Evolutionary conservation across 2,888 invertebrate species (phyloP).

Genomic region (Stenurella melanura): DNA sequence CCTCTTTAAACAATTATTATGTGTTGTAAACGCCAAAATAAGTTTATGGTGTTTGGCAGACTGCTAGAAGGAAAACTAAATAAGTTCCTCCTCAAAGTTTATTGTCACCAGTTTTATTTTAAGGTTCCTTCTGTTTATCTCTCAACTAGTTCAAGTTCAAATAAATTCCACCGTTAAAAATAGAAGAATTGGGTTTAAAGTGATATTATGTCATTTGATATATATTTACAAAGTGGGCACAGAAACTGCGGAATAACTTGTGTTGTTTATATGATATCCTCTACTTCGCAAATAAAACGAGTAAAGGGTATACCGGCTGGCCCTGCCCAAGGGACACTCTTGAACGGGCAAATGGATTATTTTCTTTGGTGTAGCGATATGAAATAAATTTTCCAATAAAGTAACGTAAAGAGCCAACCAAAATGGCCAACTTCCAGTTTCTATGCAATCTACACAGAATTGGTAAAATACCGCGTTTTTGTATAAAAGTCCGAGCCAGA

Average conservation of each 20-base stretch:
- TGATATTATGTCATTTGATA: not conserved
- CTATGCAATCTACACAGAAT: too few species aligned
- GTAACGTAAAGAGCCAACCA: too few species aligned
- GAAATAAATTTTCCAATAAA: too few species aligned
- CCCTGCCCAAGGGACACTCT: too few species aligned
- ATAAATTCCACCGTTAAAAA: slow-evolving; percentile 27
- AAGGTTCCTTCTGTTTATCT: slow-evolving; percentile 25
- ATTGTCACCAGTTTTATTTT: slow-evolving; percentile 32
- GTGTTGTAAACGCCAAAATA: slow-evolving; percentile 9
- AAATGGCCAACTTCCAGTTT: too few species aligned
- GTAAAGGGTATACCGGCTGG: too few species aligned
- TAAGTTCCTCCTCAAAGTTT: slow-evolving; percentile 19
- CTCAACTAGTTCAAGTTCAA: slow-evolving; percentile 35
- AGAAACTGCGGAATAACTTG: not conserved
- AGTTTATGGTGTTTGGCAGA: slow-evolving; percentile 29
- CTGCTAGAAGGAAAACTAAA: not conserved
- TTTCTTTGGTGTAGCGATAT: too few species aligned
- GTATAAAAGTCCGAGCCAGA: too few species aligned
- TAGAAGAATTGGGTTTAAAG: slow-evolving; percentile 6
- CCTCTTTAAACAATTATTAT: slow-evolving; percentile 33
- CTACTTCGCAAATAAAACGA: too few species aligned
- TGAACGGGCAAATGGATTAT: too few species aligned
- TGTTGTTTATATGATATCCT: not conserved
- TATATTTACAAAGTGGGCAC: not conserved
- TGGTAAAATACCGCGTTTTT: too few species aligned